These are phyloP conservation scores for Gallinago jamesoni DNA, from an alignment of 2,113 vertebrate genomes.

Conservation along the genomic window DNA sequence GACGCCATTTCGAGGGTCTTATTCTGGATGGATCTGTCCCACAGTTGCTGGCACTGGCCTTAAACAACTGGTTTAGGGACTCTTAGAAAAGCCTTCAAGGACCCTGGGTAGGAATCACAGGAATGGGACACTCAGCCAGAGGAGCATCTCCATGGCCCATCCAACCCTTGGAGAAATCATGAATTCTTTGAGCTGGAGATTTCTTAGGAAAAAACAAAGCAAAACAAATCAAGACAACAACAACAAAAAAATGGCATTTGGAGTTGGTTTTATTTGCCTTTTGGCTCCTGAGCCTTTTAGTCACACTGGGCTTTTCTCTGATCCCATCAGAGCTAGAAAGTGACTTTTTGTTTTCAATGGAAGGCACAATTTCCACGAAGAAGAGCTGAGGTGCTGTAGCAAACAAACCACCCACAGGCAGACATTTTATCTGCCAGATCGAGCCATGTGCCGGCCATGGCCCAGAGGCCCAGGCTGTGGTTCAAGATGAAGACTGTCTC, in stretches of 20 bases:
- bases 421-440: neutral
- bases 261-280: neutral
- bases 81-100: neutral
- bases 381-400: neutral
- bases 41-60: neutral
- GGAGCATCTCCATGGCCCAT: rapidly evolving
- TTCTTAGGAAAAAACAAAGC: neutral
- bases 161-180: neutral
- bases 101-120: neutral
- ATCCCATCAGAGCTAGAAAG: neutral
- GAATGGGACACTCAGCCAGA: neutral
- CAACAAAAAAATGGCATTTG: neutral
- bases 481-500: too few species aligned
- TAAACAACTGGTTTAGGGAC: neutral
- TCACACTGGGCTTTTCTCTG: neutral
- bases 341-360: neutral
- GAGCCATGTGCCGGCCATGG: rapidly evolving
- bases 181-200: neutral
- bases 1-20: neutral
- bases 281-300: neutral
- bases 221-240: too few species aligned
- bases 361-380: neutral
- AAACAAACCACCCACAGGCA: neutral
- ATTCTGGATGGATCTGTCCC: neutral
- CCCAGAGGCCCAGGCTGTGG: neutral